A percentile compares a stretch with the other conserved stretches of the same genome.
Conservation (phyloP, 2,888 invertebrate genomes). For the Listrodromus nycthemerus region DNA sequence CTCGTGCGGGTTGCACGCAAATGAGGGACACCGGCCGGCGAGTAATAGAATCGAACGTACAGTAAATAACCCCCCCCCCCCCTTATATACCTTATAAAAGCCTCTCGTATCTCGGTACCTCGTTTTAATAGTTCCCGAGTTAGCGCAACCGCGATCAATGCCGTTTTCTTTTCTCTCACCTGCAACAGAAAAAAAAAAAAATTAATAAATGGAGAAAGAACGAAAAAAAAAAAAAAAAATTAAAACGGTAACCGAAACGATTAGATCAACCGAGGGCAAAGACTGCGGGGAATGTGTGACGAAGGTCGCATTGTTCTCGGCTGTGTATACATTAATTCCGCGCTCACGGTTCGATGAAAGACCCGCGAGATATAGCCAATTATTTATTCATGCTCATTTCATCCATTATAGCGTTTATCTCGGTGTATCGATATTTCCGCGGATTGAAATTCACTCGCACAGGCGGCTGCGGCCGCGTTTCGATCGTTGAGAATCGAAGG, state of each 20-base stretch:
- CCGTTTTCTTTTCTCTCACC: conserved; percentile 61
- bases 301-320: conserved; percentile 56
- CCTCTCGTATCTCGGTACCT: conserved; percentile 27
- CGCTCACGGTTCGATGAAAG: conserved; percentile 30
- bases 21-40: conserved; percentile 54
- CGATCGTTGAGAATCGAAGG: conserved; percentile 51
- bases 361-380: conserved; percentile 55
- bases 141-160: conserved; percentile 39
- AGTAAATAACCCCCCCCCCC: conserved; percentile 29
- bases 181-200: conserved; percentile 34
- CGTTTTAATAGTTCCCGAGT: conserved; percentile 52
- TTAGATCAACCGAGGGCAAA: conserved; percentile 49
- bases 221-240: neutral
- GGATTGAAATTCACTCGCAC: conserved; percentile 65
- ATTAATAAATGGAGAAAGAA: conserved; percentile 8
- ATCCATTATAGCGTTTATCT: conserved; percentile 50
- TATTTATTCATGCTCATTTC: conserved; percentile 59
- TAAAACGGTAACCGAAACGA: conserved; percentile 30
- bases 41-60: conserved; percentile 51
- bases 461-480: neutral
- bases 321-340: neutral
- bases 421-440: conserved; percentile 61
- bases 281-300: conserved; percentile 25
- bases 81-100: conserved; percentile 11
- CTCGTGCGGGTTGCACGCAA: conserved; percentile 52